These are phyloP conservation scores for Ormia ochracea DNA, from an alignment of 2,888 invertebrate genomes.

Conservation along the genomic window DNA sequence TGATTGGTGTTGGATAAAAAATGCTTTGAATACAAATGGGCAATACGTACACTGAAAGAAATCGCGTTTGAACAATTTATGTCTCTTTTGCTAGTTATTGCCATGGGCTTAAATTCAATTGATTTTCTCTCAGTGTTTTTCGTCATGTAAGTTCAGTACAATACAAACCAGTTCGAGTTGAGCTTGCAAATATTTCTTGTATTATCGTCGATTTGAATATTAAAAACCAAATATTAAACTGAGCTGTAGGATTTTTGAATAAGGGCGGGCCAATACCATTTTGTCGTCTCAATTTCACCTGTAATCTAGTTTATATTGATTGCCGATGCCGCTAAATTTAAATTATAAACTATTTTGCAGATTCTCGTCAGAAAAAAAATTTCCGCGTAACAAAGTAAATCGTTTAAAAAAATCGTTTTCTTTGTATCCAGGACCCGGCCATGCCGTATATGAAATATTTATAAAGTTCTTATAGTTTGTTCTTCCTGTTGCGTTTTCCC, in stretches of 20 bases:
- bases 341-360: too few relatives aligned
- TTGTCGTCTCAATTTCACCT: too few relatives aligned
- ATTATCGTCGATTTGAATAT: constrained; percentile 28
- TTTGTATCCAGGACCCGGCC: too few relatives aligned
- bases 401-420: too few relatives aligned
- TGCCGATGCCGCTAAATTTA: too few relatives aligned
- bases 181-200: constrained; percentile 46
- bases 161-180: constrained; percentile 42
- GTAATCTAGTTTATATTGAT: background rate
- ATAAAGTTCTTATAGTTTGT: too few relatives aligned
- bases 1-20: constrained; percentile 39
- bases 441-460: too few relatives aligned
- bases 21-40: constrained; percentile 12
- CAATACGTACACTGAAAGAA: constrained; percentile 16
- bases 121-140: constrained; percentile 17
- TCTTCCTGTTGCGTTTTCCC: too few relatives aligned
- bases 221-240: constrained; percentile 20
- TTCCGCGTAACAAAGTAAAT: too few relatives aligned
- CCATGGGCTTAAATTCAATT: background rate
- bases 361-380: too few relatives aligned
- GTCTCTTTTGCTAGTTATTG: background rate
- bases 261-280: background rate
- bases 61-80: background rate
- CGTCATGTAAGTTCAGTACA: background rate
- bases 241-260: background rate